Evolutionary conservation across 2,113 vertebrate genomes (phyloP).

Genomic region (Rhodinocichla rosea): DNA sequence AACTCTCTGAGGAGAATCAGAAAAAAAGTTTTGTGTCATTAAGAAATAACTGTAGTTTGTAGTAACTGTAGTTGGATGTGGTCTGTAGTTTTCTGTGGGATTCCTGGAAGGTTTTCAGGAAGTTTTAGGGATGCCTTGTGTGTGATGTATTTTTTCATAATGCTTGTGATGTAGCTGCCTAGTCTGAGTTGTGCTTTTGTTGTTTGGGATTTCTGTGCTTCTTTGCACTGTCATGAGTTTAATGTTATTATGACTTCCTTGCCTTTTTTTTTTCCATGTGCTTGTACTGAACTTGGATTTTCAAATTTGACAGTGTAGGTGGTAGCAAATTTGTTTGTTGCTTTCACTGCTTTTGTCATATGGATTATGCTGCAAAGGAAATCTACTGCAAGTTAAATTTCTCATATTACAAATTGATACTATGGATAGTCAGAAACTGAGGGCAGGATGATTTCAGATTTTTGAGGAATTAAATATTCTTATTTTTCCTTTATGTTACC

Average conservation of each 20-base stretch:
- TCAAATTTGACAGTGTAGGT: not conserved
- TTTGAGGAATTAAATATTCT: not conserved
- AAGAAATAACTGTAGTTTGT: not conserved
- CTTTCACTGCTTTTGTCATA: not conserved
- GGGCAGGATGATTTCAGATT: not conserved
- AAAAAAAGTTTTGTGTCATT: not conserved
- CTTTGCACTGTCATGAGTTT: not conserved
- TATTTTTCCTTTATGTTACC: not conserved
- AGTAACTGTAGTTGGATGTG: not conserved
- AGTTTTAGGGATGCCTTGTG: not conserved
- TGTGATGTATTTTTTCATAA: not conserved
- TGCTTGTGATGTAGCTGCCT: not conserved
- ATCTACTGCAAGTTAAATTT: not conserved
- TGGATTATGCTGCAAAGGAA: not conserved
- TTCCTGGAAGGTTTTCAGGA: not conserved
- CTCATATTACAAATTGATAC: not conserved
- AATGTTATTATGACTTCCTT: not conserved
- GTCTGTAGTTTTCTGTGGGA: not conserved
- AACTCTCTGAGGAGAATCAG: not conserved
- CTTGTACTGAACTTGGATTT: not conserved
- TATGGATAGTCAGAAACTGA: not conserved
- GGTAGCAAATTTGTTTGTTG: not conserved
- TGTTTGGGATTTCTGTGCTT: not conserved
- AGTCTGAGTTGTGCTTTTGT: not conserved
- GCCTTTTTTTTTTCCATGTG: not conserved